Evolutionary conservation across 2,888 invertebrate species (phyloP), one percentile per base, ranked within the genome.

Genomic region (Phorcus lineatus): DNA sequence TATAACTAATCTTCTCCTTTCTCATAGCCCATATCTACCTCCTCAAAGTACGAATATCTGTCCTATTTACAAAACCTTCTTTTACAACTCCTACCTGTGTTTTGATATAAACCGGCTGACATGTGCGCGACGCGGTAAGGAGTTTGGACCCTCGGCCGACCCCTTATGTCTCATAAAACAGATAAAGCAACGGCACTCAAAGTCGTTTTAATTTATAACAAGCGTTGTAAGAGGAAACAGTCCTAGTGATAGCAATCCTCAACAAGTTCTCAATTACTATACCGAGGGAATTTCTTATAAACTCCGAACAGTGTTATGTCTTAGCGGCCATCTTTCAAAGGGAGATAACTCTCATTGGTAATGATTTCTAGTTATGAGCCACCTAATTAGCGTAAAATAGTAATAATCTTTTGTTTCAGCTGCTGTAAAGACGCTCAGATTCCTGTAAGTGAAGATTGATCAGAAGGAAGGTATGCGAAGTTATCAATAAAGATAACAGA

Each of bases 81-180:
- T 47, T 47, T 47, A 47, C 47, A 47, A 62, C 62, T 62, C 28
- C 24, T 28, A 62, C 28, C 28, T 62, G 62, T 28, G 24, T 62
- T 62, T 62, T 62, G 62, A 62, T 62, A 62, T 62, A 62, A 62
- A 28, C 62, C 62, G 28, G 62, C 28, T 62, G 62, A 62, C 28
- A 28, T 24, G 28, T 62, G 11, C 62, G 28, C 17, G 28, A 17
- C 24, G 62, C 28, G 22, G 28, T 28, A 62, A 62, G 62, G 28
- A 28, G 62, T 24, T 62, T 62, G 24, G 62, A 22, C 62, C 62
- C 62, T 62, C 9, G 28, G 28, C 24, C 28, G 62, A 62, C 62
- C 62, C n/a, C 62, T 62, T 62, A 62, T 62, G 28, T 13, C 62
- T 62, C 62, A 62, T 62, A 62, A 62, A 62, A 62, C 28, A 62